Conservation (phyloP, 2,113 vertebrate species). For the Hystrix brachyura region DNA sequence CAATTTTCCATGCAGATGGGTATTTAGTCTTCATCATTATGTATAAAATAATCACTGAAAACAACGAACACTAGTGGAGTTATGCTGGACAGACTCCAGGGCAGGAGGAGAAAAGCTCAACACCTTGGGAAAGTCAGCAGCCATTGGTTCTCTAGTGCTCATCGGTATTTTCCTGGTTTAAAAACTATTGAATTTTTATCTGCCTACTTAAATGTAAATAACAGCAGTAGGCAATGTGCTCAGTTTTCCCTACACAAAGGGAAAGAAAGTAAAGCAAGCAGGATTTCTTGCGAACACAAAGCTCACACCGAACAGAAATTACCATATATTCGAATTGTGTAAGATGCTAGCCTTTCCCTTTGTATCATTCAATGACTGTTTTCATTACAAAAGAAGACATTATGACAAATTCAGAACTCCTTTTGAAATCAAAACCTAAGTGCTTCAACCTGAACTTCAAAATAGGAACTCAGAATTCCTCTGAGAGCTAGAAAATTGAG, state of each 20-base stretch:
- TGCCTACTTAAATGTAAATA: constrained; percentile 47
- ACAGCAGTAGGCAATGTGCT: background rate
- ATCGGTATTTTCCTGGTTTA: background rate
- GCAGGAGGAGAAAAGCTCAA: background rate
- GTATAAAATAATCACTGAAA: constrained; percentile 35
- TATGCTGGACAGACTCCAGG: background rate
- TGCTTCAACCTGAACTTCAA: constrained; percentile 55
- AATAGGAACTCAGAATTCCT: background rate
- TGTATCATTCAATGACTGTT: background rate
- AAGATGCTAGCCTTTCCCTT: background rate
- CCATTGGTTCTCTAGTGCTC: background rate
- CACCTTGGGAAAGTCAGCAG: background rate
- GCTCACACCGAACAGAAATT: background rate
- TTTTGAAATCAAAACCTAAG: constrained; percentile 66
- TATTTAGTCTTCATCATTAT: constrained; percentile 14
- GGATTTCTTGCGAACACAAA: background rate
- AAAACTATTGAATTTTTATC: constrained; percentile 46
- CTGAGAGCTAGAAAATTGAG: constrained; percentile 45
- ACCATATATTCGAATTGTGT: background rate
- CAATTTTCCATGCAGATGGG: constrained; percentile 44
- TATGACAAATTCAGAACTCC: constrained; percentile 27
- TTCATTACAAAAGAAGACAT: background rate
- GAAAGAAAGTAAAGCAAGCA: constrained; percentile 4
- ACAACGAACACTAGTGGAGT: constrained; percentile 26
- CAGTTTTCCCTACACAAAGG: background rate